Base-by-base conservation (phyloP, 2,888 invertebrate genomes). In the Heliconius aoede region DNA sequence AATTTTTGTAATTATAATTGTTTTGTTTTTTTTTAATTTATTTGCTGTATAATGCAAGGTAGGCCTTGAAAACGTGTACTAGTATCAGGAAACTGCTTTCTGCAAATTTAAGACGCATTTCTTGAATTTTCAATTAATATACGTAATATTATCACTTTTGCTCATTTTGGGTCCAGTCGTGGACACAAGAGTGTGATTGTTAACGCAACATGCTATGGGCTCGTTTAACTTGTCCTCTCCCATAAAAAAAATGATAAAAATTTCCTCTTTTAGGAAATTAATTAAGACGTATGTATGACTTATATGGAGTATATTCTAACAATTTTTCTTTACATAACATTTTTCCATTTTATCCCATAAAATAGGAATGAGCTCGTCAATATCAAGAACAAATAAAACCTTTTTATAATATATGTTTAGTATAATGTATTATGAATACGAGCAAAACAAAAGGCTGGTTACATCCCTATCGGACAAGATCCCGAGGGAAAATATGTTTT, bases 401-500 rank as follows among this genome's bases (percentile, higher is more conserved):
- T 65, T 65, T 65, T 65, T 65, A 65, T n/a, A n/a, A n/a, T n/a
- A n/a, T 65, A 40, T 65, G 24, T 65, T 40, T 65, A 65, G 65
- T 36, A 36, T 65, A 65, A 65, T 65, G 40, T 65, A 65, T 65
- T 65, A 65, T 65, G 65, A 65, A 65, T 65, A 65, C 36, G 65
- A n/a, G 36, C 65, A 40, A 36, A 55, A 51, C 51, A 64, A 73
- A 65, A 65, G 65, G 65, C 55, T 72, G 21, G 36, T 72, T 61
- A 36, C 61, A 36, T 72, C 60, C 72, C 61, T 60, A 61, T 72
- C 36, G 36, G 61, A 68, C 68, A 68, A 68, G 68, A 68, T 68
- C 68, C 68, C 68, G 68, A 68, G 68, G 68, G 68, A 68, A 68
- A 68, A 68, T 68, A 68, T 68, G 68, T 68, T 68, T 68, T 68